Percentiles rank a stretch among this genome's conserved stretches.
These are phyloP conservation scores for Scaeva pyrastri DNA, from an alignment of 2,888 invertebrate species.

Conservation along the genomic window DNA sequence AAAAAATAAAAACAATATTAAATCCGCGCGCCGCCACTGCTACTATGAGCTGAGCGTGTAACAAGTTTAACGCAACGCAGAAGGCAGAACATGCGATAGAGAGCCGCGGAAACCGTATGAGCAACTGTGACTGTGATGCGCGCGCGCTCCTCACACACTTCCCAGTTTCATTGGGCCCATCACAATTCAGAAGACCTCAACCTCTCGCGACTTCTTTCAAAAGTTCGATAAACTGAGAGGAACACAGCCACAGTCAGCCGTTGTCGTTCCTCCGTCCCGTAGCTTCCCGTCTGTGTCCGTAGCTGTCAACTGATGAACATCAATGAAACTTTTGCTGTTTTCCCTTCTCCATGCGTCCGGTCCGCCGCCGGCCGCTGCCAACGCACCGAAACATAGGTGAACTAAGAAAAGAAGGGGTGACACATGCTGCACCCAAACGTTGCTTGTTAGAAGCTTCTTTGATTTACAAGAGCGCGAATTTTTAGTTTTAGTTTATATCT, in stretches of 20 bases:
- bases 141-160: constrained; percentile 69
- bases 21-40: constrained; percentile 45
- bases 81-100: constrained; percentile 53
- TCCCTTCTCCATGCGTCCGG: neutral
- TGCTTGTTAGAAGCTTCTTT: constrained; percentile 54
- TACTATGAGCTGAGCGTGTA: constrained; percentile 45
- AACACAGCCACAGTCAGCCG: constrained; percentile 15
- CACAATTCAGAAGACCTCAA: constrained; percentile 35
- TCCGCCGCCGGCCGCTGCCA: no score
- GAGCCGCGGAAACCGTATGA: constrained; percentile 67
- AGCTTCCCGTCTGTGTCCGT: neutral
- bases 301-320: constrained; percentile 22
- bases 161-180: neutral
- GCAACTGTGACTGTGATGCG: constrained; percentile 74
- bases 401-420: neutral
- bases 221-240: constrained; percentile 74
- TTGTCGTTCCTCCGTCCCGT: neutral
- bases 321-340: constrained; percentile 50
- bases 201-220: constrained; percentile 62
- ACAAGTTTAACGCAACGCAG: constrained; percentile 63
- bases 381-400: neutral
- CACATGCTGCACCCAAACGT: constrained; percentile 46
- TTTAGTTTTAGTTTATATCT: neutral
- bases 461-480: constrained; percentile 36
- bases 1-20: constrained; percentile 36